phyloP scores from a whole-genome alignment of 2,113 vertebrate species.

The Catharus bicknelli region DNA sequence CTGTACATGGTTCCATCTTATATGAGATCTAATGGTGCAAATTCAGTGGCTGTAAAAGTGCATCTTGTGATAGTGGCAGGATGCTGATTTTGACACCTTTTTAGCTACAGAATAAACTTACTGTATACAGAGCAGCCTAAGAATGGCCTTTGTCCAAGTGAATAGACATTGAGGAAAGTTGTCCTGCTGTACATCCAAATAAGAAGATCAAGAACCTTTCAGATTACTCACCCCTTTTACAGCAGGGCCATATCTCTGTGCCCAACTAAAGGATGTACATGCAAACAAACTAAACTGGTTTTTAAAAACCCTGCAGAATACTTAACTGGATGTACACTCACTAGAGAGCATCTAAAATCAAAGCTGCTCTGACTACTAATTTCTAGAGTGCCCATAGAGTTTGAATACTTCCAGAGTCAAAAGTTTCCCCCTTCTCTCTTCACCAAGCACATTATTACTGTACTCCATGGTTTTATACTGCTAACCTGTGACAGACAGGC shows the following conservation, averaged over 20 bases:
- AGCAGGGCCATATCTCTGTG: neutral
- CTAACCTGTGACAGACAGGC: neutral
- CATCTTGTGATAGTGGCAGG: neutral
- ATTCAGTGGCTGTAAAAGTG: neutral
- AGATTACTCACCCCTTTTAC: neutral
- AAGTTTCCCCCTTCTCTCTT: neutral
- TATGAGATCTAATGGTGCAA: neutral
- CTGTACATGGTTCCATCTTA: neutral
- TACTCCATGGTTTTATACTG: neutral
- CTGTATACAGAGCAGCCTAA: neutral
- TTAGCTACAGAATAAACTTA: neutral
- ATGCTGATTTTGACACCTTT: neutral
- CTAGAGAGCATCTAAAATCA: neutral
- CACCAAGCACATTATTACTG: neutral
- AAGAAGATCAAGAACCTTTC: neutral
- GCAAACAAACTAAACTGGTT: neutral
- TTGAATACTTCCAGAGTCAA: neutral
- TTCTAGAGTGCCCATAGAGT: neutral
- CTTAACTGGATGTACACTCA: neutral
- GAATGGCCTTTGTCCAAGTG: neutral
- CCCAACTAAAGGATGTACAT: neutral
- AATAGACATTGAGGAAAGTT: neutral
- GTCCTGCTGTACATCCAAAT: neutral
- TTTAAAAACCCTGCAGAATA: neutral
- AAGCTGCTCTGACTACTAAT: neutral